These are phyloP conservation scores for Cryptotermes secundus DNA, from an alignment of 1,140 invertebrate species.

Conservation along the genomic window DNA sequence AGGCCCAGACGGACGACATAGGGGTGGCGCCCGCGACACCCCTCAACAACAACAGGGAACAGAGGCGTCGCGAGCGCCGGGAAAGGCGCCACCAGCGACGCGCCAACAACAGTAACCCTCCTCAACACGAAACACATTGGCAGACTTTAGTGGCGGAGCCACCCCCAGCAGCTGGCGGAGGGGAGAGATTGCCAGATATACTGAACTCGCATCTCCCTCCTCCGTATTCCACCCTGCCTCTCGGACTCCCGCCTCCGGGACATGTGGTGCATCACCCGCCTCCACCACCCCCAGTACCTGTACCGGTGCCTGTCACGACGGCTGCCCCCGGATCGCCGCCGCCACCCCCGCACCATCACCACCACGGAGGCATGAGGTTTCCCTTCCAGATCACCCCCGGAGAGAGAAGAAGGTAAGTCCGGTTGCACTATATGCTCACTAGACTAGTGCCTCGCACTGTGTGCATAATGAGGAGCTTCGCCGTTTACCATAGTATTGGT, in stretches of 20 bases:
- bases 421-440: no score
- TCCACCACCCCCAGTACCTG: background rate
- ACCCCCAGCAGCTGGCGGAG: constrained; percentile 20
- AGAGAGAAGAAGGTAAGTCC: constrained; percentile 27
- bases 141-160: constrained; percentile 25
- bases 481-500: no score
- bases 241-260: constrained; percentile 34
- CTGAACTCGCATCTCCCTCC: constrained; percentile 54
- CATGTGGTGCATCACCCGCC: constrained; percentile 31
- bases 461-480: no score
- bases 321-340: constrained; percentile 21
- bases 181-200: constrained; percentile 51
- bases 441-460: no score
- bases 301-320: background rate
- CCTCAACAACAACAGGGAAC: constrained; percentile 37
- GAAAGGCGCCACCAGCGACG: constrained; percentile 39
- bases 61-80: constrained; percentile 41
- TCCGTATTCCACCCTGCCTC: constrained; percentile 49
- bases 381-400: constrained; percentile 29
- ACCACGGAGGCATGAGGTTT: constrained; percentile 27
- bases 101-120: constrained; percentile 20
- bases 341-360: background rate
- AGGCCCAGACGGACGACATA: constrained; percentile 46
- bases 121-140: constrained; percentile 31
- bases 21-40: background rate